These are phyloP conservation scores for Poecilia latipinna DNA, from an alignment of 2,113 vertebrate species.

Conservation along the genomic window DNA sequence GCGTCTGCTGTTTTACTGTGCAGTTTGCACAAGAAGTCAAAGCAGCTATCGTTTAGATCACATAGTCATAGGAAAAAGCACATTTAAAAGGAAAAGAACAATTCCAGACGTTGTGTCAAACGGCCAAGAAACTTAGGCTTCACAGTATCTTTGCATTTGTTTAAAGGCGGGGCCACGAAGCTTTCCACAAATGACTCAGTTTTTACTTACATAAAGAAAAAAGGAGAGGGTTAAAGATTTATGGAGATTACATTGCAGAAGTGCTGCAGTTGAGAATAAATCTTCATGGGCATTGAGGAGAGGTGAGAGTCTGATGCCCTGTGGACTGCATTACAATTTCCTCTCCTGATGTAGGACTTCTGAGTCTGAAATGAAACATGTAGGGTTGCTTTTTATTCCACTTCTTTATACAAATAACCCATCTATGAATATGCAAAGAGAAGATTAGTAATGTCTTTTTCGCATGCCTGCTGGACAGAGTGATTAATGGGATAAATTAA, in stretches of 20 bases:
- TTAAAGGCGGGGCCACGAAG: slow-evolving; percentile 8
- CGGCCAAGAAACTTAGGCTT: slow-evolving; percentile 27
- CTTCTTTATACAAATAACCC: slow-evolving; percentile 27
- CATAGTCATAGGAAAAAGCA: slow-evolving; percentile 5
- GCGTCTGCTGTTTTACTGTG: slow-evolving; percentile 20
- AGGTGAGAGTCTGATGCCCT: slow-evolving; percentile 41
- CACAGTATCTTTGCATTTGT: slow-evolving; percentile 22
- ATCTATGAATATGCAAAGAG: slow-evolving; percentile 20
- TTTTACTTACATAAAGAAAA: slow-evolving; percentile 57
- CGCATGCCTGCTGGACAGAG: slow-evolving; percentile 40
- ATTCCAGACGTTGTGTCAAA: slow-evolving; percentile 4
- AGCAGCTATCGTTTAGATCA: slow-evolving; percentile 11
- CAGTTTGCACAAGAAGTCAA: slow-evolving; percentile 3
- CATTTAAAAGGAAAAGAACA: slow-evolving; percentile 19
- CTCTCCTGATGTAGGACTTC: slow-evolving; percentile 30
- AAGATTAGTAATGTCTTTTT: slow-evolving; percentile 41
- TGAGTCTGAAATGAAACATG: slow-evolving; percentile 30
- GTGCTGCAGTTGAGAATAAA: slow-evolving; percentile 42
- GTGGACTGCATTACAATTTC: slow-evolving; percentile 37
- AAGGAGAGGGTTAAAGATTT: slow-evolving; percentile 42
- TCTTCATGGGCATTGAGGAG: slow-evolving; percentile 39
- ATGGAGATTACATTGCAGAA: slow-evolving; percentile 49
- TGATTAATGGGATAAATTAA: slow-evolving; percentile 59
- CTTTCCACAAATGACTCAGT: not conserved
- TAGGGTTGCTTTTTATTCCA: slow-evolving; percentile 20